Percentiles rank a stretch among this genome's conserved stretches.
Evolutionary conservation across 2,797 vertebrate species (phyloP).

Genomic region (Argentina silus): DNA sequence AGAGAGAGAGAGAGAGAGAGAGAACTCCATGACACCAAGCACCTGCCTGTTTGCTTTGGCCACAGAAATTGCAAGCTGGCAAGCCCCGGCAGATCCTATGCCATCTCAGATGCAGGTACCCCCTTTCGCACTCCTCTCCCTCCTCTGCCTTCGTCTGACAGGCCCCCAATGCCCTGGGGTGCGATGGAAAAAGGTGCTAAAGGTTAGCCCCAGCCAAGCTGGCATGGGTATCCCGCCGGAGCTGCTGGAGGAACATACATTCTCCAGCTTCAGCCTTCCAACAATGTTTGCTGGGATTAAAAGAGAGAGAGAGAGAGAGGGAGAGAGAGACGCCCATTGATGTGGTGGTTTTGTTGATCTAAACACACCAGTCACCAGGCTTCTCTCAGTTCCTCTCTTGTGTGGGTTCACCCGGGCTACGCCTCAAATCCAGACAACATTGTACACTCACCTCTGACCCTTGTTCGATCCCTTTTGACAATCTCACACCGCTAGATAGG

Average conservation of each 20-base stretch:
- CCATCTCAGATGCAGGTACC: constrained; percentile 22
- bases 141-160: constrained; percentile 5
- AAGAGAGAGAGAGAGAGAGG: no score
- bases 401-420: no score
- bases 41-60: constrained; percentile 21
- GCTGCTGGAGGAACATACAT: background rate
- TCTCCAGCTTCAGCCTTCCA: no score
- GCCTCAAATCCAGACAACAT: no score
- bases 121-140: background rate
- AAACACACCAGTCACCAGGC: no score
- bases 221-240: constrained; percentile 1
- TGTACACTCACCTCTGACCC: no score
- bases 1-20: constrained; percentile 1
- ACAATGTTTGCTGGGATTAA: no score
- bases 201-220: constrained; percentile 10
- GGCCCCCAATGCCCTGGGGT: background rate
- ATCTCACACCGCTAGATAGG: no score
- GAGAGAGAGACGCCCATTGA: no score
- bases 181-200: constrained; percentile 23
- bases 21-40: constrained; percentile 11
- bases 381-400: no score
- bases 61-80: constrained; percentile 23
- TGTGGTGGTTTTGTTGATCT: no score
- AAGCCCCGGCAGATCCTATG: constrained; percentile 49
- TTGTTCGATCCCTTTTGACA: no score